Evolutionary conservation across 2,113 vertebrate genomes (phyloP).

Genomic region (Mustela nigripes): DNA sequence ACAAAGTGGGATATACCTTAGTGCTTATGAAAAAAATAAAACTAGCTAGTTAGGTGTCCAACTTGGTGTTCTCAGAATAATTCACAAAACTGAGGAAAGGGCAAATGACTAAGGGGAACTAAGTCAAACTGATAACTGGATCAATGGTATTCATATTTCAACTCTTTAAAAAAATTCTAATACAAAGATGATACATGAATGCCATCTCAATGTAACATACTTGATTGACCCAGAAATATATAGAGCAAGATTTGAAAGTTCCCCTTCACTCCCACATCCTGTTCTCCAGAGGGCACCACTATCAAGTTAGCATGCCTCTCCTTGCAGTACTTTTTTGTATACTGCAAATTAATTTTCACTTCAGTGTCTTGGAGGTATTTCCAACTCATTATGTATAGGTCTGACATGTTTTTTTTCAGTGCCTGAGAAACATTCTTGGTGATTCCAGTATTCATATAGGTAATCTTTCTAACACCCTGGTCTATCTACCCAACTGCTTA

Average conservation of each 20-base stretch:
- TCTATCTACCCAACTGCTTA: neutral
- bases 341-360: constrained; percentile 8
- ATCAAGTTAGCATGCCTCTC: neutral
- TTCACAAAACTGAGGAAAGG: constrained; percentile 14
- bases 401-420: neutral
- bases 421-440: neutral
- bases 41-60: neutral
- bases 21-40: neutral
- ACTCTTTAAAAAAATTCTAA: constrained; percentile 6
- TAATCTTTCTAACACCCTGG: neutral
- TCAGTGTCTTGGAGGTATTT: neutral
- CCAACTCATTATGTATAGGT: neutral
- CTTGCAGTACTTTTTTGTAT: neutral
- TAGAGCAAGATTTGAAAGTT: neutral
- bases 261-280: neutral
- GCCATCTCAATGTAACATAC: neutral
- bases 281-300: neutral
- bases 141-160: neutral
- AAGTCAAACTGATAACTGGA: neutral
- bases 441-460: neutral
- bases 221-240: neutral
- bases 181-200: neutral
- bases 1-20: constrained; percentile 1
- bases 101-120: neutral
- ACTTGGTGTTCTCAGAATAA: constrained; percentile 3